phyloP scores from a whole-genome alignment of 2,797 vertebrate genomes.

The Prionace glauca region DNA sequence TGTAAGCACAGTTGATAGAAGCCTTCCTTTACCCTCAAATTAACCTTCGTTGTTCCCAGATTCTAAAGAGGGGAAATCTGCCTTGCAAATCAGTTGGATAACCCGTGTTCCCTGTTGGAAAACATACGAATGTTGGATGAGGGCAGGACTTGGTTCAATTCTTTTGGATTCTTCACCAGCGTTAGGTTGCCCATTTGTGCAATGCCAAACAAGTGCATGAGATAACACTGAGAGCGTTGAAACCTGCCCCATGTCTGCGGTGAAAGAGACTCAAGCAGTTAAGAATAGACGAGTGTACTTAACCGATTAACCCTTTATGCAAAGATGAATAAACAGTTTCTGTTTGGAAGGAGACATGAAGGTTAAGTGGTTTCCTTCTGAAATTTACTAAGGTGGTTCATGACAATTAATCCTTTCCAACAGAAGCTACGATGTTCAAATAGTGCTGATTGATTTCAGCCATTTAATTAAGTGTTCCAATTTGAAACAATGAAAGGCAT shows the following conservation, averaged over 20 bases:
- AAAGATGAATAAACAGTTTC: not conserved
- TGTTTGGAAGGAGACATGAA: not conserved
- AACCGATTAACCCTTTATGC: not conserved
- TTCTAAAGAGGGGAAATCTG: not conserved
- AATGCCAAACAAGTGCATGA: not conserved
- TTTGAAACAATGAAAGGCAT: conserved; percentile 19
- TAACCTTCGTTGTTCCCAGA: not conserved
- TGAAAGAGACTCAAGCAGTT: not conserved
- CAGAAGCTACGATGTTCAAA: not conserved
- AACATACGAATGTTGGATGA: not conserved
- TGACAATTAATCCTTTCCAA: not conserved
- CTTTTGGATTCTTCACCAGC: not conserved
- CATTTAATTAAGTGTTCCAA: conserved; percentile 21
- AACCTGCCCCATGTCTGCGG: not conserved
- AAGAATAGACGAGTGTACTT: not conserved
- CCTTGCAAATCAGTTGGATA: not conserved
- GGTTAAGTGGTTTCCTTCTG: not conserved
- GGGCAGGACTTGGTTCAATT: not conserved
- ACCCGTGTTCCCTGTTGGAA: not conserved
- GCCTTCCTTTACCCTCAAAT: not conserved
- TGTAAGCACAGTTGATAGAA: not conserved
- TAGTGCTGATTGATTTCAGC: conserved; percentile 12
- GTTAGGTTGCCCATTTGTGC: not conserved
- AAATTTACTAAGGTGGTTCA: conserved; percentile 4
- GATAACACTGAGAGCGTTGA: not conserved